Percentiles rank a stretch among this genome's conserved stretches.
These are phyloP conservation scores for Dendroctonus ponderosae DNA, from an alignment of 1,140 invertebrate species.

Conservation along the genomic window DNA sequence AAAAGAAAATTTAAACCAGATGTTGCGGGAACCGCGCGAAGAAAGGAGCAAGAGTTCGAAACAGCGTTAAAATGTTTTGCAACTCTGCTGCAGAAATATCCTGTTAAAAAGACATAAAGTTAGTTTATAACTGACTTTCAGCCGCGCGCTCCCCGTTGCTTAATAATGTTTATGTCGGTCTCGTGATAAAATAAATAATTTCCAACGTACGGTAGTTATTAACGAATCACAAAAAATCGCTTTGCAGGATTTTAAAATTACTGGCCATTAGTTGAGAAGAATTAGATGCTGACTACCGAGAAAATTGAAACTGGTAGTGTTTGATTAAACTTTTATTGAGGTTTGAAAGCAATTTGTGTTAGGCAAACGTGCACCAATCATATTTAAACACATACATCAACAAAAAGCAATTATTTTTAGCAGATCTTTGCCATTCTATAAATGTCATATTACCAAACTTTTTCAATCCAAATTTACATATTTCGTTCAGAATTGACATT, in stretches of 20 bases:
- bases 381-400: too few relatives aligned
- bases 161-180: conserved; percentile 17
- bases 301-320: too few relatives aligned
- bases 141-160: conserved; percentile 18
- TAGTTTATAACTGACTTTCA: conserved; percentile 20
- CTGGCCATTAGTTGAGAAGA: neutral
- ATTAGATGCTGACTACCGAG: neutral
- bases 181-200: conserved; percentile 22
- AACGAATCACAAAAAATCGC: conserved; percentile 18
- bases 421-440: too few relatives aligned
- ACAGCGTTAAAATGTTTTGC: conserved; percentile 12
- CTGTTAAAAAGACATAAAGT: conserved; percentile 23
- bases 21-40: conserved; percentile 4
- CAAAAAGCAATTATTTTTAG: too few relatives aligned
- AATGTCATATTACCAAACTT: too few relatives aligned
- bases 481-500: too few relatives aligned
- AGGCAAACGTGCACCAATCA: too few relatives aligned
- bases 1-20: conserved; percentile 13
- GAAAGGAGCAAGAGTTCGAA: neutral
- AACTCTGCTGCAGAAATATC: conserved; percentile 17
- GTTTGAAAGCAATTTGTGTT: too few relatives aligned
- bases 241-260: conserved; percentile 14
- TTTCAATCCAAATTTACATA: too few relatives aligned
- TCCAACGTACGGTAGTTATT: conserved; percentile 17
- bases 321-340: too few relatives aligned